Evolutionary conservation across 2,888 invertebrate species (phyloP), one percentile per base, ranked within the genome.

Genomic region (Tinea pellionella): DNA sequence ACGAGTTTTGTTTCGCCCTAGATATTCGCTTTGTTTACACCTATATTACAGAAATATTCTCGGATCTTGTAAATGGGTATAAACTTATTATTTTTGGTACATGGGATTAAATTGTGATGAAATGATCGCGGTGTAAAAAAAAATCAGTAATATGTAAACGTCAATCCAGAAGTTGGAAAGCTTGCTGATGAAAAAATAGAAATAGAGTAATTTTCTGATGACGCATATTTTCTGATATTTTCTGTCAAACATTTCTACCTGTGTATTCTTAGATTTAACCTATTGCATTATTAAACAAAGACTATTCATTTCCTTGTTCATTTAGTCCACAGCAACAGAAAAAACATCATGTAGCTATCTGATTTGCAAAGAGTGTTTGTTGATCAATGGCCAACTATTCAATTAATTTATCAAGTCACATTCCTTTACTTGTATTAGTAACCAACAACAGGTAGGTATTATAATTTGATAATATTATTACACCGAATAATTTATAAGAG

Each of bases 1-100:
- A 55, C 57, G 15, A 32, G 57, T 57, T 57, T 16, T 32, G 57
- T 32, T 57, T n/a, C 32, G 57, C 57, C 29, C 57, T 57, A 57
- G 3, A 32, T 57, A 57, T 47, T 37, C 13, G 47, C 18, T 47
- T 47, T 47, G 47, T 55, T 18, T 55, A 55, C 19, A 12, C 9
- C 9, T 19, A 24, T 55, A 55, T 11, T 55, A 51, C 6, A 51
- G 19, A 4, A 55, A 7, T 24, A 3, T 3, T 18, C 9, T 19
- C 18, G 30, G 19, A 11, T 9, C 19, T 24, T 24, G 24, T 6
- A 24, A 24, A 24, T 24, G 24, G 24, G 6, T 24, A 24, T 24
- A 2, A 24, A 6, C 24, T 6, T 24, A 24, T 24, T 24, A 24
- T 24, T 24, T 24, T 24, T 24, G 6, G 24, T 24, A 24, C 24